Conservation (phyloP, 2,113 vertebrate genomes). For the Lampris megalopsis region DNA sequence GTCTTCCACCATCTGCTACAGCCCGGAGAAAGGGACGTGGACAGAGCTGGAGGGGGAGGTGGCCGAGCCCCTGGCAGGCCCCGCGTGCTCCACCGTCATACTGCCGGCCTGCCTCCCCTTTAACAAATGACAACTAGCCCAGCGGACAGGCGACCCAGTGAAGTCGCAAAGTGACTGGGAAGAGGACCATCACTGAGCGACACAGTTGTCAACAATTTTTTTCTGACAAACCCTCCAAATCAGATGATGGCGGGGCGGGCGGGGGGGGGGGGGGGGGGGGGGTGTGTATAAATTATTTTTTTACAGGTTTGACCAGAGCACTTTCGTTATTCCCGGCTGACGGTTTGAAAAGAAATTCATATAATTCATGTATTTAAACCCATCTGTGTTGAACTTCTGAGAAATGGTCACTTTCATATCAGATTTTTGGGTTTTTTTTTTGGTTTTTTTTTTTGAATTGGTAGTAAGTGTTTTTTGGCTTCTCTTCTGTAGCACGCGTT, state of each 20-base stretch:
- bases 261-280: conserved; percentile 9
- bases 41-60: conserved; percentile 98
- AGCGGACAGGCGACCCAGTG: background rate
- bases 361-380: conserved; percentile 77
- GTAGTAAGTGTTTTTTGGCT: conserved; percentile 77
- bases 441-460: conserved; percentile 48
- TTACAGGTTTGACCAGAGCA: conserved; percentile 84
- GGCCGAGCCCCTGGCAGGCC: conserved; percentile 96
- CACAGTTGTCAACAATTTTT: conserved; percentile 66
- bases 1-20: conserved; percentile 99
- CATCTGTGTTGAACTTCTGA: conserved; percentile 74
- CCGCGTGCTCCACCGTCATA: conserved; percentile 94
- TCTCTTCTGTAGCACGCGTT: conserved; percentile 82
- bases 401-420: conserved; percentile 73
- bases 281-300: conserved; percentile 85
- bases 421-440: conserved; percentile 38
- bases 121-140: conserved; percentile 90
- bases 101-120: conserved; percentile 95
- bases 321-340: conserved; percentile 81
- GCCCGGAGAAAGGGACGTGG: conserved; percentile 97
- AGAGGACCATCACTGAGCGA: conserved; percentile 68
- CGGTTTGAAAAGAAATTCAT: conserved; percentile 64
- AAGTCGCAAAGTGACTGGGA: conserved; percentile 70
- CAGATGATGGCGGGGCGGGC: conserved; percentile 21
- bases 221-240: conserved; percentile 59